Percentiles rank a stretch among this genome's conserved stretches.
phyloP scores from a whole-genome alignment of 2,888 invertebrate species.

The Lochmaea crataegi region DNA sequence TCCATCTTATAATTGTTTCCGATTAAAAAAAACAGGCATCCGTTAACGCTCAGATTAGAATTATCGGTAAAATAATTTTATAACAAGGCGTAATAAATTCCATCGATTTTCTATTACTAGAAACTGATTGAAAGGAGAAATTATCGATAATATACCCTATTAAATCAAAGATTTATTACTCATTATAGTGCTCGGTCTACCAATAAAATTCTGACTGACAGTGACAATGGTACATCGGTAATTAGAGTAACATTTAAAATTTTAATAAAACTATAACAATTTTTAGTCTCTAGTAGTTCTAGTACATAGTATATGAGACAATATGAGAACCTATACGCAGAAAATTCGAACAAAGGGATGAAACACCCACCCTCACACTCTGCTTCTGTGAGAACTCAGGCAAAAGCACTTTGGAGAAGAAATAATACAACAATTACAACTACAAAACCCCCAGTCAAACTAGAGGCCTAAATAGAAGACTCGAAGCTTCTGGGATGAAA shows the following conservation, averaged over 20 bases:
- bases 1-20: background rate
- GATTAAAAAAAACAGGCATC: background rate
- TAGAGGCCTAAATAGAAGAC: no score
- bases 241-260: background rate
- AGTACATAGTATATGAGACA: no score
- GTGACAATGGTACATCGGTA: background rate
- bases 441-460: no score
- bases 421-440: no score
- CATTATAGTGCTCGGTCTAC: slow-evolving; percentile 8
- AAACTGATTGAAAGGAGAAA: slow-evolving; percentile 16
- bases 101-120: slow-evolving; percentile 12
- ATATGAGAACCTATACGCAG: no score
- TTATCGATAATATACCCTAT: slow-evolving; percentile 21
- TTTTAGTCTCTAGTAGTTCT: no score
- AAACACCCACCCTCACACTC: no score
- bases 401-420: no score
- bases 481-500: no score
- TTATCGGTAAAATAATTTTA: slow-evolving; percentile 7
- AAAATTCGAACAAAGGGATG: no score
- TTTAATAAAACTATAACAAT: no score
- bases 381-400: no score
- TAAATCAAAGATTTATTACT: slow-evolving; percentile 7
- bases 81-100: slow-evolving; percentile 14
- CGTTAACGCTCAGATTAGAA: background rate
- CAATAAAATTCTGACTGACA: slow-evolving; percentile 20